A percentile compares a stretch with the other conserved stretches of the same genome.
phyloP scores from a whole-genome alignment of 2,888 invertebrate genomes.

The Anticlea derivata region DNA sequence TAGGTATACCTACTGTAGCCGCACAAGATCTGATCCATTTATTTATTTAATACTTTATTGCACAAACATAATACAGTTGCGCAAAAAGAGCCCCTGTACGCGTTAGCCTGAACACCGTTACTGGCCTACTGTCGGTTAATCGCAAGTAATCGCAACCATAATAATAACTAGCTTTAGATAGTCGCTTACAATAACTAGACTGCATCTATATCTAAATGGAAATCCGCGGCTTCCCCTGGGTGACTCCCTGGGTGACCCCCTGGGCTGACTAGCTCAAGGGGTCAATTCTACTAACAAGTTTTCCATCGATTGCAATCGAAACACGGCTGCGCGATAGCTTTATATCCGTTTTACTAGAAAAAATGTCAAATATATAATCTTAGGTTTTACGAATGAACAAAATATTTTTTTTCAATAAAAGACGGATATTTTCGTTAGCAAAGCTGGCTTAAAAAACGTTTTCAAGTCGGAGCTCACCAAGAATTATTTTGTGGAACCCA shows the following conservation, averaged over 20 bases:
- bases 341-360: too few relatives aligned
- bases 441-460: constrained; percentile 5
- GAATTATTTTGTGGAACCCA: constrained; percentile 25
- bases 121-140: constrained; percentile 52
- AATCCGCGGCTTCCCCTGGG: background rate
- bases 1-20: too few relatives aligned
- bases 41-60: background rate
- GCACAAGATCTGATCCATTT: too few relatives aligned
- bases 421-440: background rate
- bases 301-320: too few relatives aligned
- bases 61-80: background rate
- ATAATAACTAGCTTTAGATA: constrained; percentile 19
- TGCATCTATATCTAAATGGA: constrained; percentile 20
- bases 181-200: constrained; percentile 39
- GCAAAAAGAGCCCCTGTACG: constrained; percentile 45
- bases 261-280: too few relatives aligned
- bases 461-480: constrained; percentile 16
- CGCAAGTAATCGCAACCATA: constrained; percentile 30
- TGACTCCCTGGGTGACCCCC: too few relatives aligned
- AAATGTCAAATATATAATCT: too few relatives aligned
- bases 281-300: too few relatives aligned
- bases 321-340: too few relatives aligned
- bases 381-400: too few relatives aligned
- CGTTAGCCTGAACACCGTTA: constrained; percentile 57
- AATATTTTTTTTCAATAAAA: too few relatives aligned